Conservation (phyloP, 2,888 invertebrate species). For the Diploptera punctata region DNA sequence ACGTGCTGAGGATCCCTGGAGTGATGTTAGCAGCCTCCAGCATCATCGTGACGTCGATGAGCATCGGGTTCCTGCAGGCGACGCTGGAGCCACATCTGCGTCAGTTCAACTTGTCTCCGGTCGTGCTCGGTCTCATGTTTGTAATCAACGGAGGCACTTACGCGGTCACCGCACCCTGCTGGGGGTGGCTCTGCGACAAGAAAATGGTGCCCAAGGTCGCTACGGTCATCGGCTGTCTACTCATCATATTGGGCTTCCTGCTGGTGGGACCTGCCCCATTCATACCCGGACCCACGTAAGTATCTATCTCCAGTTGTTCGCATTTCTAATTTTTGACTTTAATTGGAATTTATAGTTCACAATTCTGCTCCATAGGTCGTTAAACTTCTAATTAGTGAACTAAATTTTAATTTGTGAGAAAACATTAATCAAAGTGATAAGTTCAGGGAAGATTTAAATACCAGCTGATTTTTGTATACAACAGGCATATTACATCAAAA, state of each 20-base stretch:
- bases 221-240: conserved; percentile 69
- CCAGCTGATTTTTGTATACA: too few species aligned
- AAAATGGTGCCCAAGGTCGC: conserved; percentile 56
- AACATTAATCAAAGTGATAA: too few species aligned
- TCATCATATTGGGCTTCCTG: conserved; percentile 72
- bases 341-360: too few species aligned
- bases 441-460: too few species aligned
- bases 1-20: conserved; percentile 74
- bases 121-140: conserved; percentile 79
- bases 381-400: too few species aligned
- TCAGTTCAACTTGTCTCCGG: conserved; percentile 71
- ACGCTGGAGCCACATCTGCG: conserved; percentile 89
- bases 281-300: conserved; percentile 67
- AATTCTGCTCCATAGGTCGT: too few species aligned
- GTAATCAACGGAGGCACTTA: conserved; percentile 84
- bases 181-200: conserved; percentile 82
- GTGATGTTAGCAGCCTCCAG: conserved; percentile 72
- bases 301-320: too few species aligned
- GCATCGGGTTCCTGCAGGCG: conserved; percentile 87
- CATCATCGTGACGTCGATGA: conserved; percentile 79
- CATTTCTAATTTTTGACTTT: too few species aligned
- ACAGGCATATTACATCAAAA: too few species aligned
- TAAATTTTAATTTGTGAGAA: too few species aligned
- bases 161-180: conserved; percentile 77
- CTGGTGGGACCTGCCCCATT: conserved; percentile 85